Percentiles rank a stretch among this genome's conserved stretches.
Conservation (phyloP, 2,888 invertebrate genomes). For the Dolichopus griseipennis region DNA sequence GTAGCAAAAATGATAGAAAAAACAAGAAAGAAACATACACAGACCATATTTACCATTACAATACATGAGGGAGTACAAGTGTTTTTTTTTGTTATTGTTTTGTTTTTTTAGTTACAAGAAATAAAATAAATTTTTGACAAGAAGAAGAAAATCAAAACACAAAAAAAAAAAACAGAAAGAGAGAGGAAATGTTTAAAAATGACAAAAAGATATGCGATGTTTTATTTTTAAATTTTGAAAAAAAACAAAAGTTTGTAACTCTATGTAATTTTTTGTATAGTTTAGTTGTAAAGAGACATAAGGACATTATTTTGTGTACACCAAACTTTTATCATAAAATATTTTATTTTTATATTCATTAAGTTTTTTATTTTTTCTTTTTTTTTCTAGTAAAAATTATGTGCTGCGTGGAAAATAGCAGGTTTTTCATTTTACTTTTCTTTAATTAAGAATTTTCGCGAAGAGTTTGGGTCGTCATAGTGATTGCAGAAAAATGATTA, state of each 20-base stretch:
- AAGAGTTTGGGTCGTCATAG: too few species aligned
- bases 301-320: not conserved
- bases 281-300: not conserved
- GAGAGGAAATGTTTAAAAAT: too few species aligned
- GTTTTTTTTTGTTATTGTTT: not conserved
- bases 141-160: not conserved
- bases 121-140: not conserved
- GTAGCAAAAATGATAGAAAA: not conserved
- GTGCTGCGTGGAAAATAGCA: not conserved
- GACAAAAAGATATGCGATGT: not conserved
- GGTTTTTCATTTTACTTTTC: not conserved
- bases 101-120: not conserved
- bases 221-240: not conserved
- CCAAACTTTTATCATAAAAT: not conserved
- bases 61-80: not conserved
- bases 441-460: too few species aligned
- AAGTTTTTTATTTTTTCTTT: too few species aligned
- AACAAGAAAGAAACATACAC: not conserved
- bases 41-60: not conserved
- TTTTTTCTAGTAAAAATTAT: not conserved
- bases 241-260: not conserved
- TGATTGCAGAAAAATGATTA: too few species aligned
- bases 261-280: too few species aligned
- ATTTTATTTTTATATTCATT: too few species aligned
- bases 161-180: not conserved